Evolutionary conservation across 2,888 invertebrate genomes (phyloP), one percentile per base, ranked within the genome.

Genomic region (Drosophila ustulata): DNA sequence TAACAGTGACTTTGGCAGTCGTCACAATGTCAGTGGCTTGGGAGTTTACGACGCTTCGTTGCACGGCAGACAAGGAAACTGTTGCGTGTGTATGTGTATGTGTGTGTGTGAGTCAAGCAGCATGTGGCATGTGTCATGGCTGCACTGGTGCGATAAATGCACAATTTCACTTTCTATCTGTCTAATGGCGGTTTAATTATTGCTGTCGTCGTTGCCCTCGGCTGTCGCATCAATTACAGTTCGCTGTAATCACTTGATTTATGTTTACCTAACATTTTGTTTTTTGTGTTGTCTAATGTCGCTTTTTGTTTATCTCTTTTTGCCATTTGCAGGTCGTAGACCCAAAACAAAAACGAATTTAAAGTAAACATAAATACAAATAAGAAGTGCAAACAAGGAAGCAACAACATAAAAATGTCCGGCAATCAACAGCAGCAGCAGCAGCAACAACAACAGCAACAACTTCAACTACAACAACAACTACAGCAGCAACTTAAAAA

Each of bases 131-230:
- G 57, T 55, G 75, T 61, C 78, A 65, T 67, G 72, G 59, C 81
- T 72, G 64, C 81, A 74, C 56, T 84, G 78, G 64, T 56, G 82
- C 85, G 79, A 75, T 71, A 79, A 89, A 84, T 82, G 85, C 70
- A 69, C 89, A 85, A 85, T 88, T 85, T 85, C 89, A 89, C 89
- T 85, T 85, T 85, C 89, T 75, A 89, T 76, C 53, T 37, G 57
- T 46, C 89, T 85, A 85, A 85, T 88, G 89, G 68, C 82, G 72
- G 75, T 88, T 85, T 85, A 85, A 85, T 85, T 85, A 89, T 76
- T 62, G 66, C 58, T 18, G 52, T 13, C 13, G n/a, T 67, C 68
- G 53, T 37, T n/a, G 80, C 80, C 85, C 85, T 73, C 70, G 70
- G 56, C 67, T 85, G 83, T 85, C 82, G 77, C 86, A 88, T 76